Conservation (phyloP, 2,888 invertebrate genomes). For the Hyposoter didymator region DNA sequence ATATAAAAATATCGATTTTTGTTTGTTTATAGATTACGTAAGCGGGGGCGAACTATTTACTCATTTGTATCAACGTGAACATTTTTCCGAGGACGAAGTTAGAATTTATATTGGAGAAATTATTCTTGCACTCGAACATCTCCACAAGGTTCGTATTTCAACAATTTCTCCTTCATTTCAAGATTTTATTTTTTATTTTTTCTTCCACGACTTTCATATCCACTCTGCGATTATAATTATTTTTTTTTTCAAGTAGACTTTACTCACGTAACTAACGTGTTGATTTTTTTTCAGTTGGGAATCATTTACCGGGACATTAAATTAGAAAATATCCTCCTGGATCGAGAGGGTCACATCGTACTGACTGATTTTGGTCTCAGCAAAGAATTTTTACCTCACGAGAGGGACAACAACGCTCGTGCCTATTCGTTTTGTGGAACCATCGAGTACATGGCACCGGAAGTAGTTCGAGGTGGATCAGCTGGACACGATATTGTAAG, state of each 20-base stretch:
- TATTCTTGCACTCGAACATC: constrained; percentile 96
- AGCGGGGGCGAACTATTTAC: constrained; percentile 99
- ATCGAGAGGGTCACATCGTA: constrained; percentile 97
- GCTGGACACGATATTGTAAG: constrained; percentile 98
- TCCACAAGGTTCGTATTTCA: constrained; percentile 91
- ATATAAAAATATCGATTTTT: constrained; percentile 4
- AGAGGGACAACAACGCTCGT: constrained; percentile 89
- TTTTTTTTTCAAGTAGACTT: not conserved
- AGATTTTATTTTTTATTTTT: not conserved
- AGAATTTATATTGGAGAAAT: constrained; percentile 98
- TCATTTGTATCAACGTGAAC: constrained; percentile 96
- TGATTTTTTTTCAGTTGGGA: constrained; percentile 90
- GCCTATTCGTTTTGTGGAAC: constrained; percentile 99
- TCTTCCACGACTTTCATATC: not conserved
- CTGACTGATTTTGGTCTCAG: constrained; percentile 99
- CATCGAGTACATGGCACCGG: constrained; percentile 99
- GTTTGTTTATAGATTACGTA: constrained; percentile 92
- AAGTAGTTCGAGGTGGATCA: constrained; percentile 91
- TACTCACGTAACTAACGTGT: not conserved
- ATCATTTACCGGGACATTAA: constrained; percentile 99
- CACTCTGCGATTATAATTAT: not conserved
- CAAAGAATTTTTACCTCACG: constrained; percentile 93
- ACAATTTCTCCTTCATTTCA: constrained; percentile 11
- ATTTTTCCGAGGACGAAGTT: constrained; percentile 95
- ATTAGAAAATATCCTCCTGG: constrained; percentile 97